phyloP scores from a whole-genome alignment of 2,797 vertebrate species.

The Falco peregrinus region DNA sequence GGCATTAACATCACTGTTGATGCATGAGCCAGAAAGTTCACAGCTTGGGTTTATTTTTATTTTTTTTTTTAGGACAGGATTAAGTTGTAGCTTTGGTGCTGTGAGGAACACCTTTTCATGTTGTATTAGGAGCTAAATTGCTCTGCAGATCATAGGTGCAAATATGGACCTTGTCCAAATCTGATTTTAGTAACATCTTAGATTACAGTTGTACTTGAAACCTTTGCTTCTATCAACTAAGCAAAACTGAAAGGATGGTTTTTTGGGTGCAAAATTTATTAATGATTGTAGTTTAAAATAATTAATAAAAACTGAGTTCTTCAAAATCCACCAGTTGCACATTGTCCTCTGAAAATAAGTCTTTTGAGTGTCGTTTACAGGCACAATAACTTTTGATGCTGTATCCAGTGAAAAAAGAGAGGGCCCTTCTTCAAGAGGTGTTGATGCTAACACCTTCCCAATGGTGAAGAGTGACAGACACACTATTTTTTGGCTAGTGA shows the following conservation, averaged over 20 bases:
- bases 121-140: not conserved
- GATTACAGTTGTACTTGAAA: not conserved
- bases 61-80: not conserved
- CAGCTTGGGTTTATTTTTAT: not conserved
- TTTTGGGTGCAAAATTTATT: not conserved
- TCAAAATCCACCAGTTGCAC: not conserved
- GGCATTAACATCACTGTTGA: not conserved
- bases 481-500: not conserved
- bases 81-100: not conserved
- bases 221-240: not conserved
- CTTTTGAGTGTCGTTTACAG: not conserved
- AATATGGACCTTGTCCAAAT: not conserved
- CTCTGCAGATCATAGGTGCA: not conserved
- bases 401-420: not conserved
- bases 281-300: not conserved
- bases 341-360: not conserved
- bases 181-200: not conserved
- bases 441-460: not conserved
- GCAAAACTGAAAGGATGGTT: not conserved
- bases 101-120: not conserved
- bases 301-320: not conserved
- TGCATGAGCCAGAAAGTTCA: not conserved
- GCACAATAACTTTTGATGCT: rapidly evolving
- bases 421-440: not conserved
- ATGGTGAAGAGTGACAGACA: not conserved